Base-by-base conservation (phyloP, 1,140 invertebrate species). In the Lepidurus apus region DNA sequence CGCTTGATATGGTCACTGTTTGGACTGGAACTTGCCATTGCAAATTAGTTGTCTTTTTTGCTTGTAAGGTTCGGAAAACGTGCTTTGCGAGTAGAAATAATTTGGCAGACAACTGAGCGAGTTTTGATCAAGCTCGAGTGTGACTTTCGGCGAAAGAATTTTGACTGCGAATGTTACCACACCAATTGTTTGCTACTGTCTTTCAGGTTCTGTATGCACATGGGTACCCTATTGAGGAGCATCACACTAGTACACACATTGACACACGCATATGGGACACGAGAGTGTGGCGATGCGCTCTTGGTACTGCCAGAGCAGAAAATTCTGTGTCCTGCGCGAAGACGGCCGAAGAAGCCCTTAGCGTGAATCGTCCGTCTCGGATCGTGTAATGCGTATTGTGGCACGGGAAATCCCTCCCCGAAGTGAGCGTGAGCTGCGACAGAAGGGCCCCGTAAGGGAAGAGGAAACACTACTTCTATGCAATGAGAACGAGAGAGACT, bases 1-100 rank as follows among this genome's bases (percentile, higher is more conserved):
- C 94, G 86, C 84, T 95, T 95, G 80, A 95, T 94, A 82, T 95
- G 93, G 83, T 93, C 92, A 42, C 82, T 87, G 87, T 82, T 88
- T 87, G 81, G 45, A 74, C 81, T 83, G 53, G 53, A 65, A 65
- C 53, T 65, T 7, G 53, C 53, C 53, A 65, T 65, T 13, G 0
- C 21, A 65, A 2, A 21, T 65, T 47, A 11, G 21, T 65, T 34
- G 2, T 34, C 34, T 34, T 34, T 34, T 34, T 34, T 34, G 2
- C 4, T 34, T 34, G 1, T 2, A 34, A 34, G 34, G 34, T 34
- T 34, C 34, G 34, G 3, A 34, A 34, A 34, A 34, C 34, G 34
- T 2, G 34, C 34, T 34, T 34, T 34, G 34, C 34, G 34, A 34
- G 34, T 4, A 34, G 34, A 34, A 34, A 34, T 34, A 34, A 3